Conservation (phyloP, 2,797 vertebrate species). For the Sebastes goodei region DNA sequence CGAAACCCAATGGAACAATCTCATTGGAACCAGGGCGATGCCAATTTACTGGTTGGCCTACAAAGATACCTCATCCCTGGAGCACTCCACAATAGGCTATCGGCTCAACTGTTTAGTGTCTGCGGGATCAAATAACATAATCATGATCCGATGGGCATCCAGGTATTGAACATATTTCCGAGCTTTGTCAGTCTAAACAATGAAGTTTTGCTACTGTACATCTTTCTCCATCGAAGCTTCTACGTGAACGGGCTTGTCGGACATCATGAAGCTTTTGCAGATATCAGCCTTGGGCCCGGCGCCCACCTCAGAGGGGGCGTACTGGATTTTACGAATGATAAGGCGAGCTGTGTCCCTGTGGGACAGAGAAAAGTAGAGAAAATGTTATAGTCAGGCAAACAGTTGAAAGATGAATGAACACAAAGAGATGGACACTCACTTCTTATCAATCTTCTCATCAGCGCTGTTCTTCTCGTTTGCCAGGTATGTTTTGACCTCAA, state of each 20-base stretch:
- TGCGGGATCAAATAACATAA: background rate
- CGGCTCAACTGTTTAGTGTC: background rate
- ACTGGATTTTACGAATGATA: slow-evolving; percentile 92
- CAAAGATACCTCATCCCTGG: too few relatives aligned
- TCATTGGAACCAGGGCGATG: too few relatives aligned
- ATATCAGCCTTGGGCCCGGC: slow-evolving; percentile 83
- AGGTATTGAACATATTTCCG: too few relatives aligned
- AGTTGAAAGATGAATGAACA: background rate
- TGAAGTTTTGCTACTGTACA: slow-evolving; percentile 68
- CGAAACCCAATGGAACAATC: too few relatives aligned
- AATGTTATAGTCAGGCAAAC: background rate
- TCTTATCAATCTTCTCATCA: slow-evolving; percentile 90
- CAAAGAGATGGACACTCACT: slow-evolving; percentile 69
- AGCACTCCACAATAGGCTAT: too few relatives aligned
- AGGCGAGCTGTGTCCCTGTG: slow-evolving; percentile 88
- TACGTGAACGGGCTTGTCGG: slow-evolving; percentile 89
- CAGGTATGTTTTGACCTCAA: slow-evolving; percentile 90
- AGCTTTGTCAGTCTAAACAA: background rate
- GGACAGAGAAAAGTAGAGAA: background rate
- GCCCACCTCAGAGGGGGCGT: slow-evolving; percentile 77
- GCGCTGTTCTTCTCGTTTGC: slow-evolving; percentile 79
- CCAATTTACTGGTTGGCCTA: too few relatives aligned
- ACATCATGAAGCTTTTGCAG: slow-evolving; percentile 92
- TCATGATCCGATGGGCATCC: background rate
- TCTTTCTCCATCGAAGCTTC: slow-evolving; percentile 89